Base-by-base conservation (phyloP, 1,140 invertebrate genomes). In the Eciton burchellii region DNA sequence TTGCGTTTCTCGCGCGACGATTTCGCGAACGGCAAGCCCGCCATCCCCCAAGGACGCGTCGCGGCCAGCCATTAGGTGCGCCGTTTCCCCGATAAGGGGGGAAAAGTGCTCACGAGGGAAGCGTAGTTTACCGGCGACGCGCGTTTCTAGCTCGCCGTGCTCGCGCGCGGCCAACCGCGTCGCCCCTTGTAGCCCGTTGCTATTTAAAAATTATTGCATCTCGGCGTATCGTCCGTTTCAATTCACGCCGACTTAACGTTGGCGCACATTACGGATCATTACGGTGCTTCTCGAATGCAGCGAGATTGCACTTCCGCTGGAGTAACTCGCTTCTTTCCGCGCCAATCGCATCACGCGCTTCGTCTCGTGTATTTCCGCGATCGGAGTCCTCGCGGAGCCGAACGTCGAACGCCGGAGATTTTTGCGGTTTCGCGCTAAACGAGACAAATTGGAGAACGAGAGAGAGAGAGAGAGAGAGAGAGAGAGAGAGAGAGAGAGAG, bases 1-100 rank as follows among this genome's bases (percentile, higher is more conserved):
- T 77, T 77, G 62, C 74, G 49, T 77, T 77, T 77, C 68, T 77
- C 16, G 35, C 62, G 63, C 60, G 35, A 41, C 19, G 60, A 65
- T 76, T 76, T 76, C 60, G 73, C 60, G 47, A 52, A 24, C 57
- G n/a, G n/a, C n/a, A n/a, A n/a, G 26, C 3, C n/a, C 47, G 47
- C 9, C 66, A 11, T 74, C 24, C 47, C 29, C 47, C 47, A 66
- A 76, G 63, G 74, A 56, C 35, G 24, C 26, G 9, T 29, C 26
- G 47, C 16, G 4, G 2, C 12, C n/a, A 54, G 57, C 19, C 35
- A 26, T 54, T 66, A 77, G 49, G 35, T 71, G 19, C 59, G 59
- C 29, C 6, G 41, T 73, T 56, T 77, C 3, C 74, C 41, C 49
- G 12, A 54, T 24, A 41, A 77, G 49, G 21, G 47, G 21, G 14